These are phyloP conservation scores for Drosophila koepferae DNA, from an alignment of 2,888 invertebrate species.

Conservation along the genomic window DNA sequence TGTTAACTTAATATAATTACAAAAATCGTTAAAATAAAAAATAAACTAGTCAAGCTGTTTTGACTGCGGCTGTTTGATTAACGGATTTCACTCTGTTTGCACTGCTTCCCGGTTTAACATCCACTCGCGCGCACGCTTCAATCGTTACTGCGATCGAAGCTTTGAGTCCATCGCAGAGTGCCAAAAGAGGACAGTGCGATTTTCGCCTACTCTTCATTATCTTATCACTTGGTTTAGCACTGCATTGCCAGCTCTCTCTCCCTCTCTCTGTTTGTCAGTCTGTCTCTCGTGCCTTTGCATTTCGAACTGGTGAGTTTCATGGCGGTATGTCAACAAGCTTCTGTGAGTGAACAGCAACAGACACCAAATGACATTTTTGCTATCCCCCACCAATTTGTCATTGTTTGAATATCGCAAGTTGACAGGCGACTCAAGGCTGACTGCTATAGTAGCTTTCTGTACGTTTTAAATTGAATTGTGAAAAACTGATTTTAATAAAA, in stretches of 20 bases:
- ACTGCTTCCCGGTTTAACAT: conserved; percentile 29
- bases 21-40: conserved; percentile 24
- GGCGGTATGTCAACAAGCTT: conserved; percentile 15
- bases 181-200: conserved; percentile 27
- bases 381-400: background rate
- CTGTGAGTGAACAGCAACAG: conserved; percentile 2
- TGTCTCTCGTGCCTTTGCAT: conserved; percentile 10
- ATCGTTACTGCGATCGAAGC: conserved; percentile 56
- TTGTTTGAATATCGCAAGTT: background rate
- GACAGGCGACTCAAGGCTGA: conserved; percentile 23
- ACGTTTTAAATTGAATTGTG: background rate
- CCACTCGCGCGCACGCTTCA: conserved; percentile 52
- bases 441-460: conserved; percentile 19
- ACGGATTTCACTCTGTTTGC: conserved; percentile 44
- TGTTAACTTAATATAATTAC: conserved; percentile 46
- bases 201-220: conserved; percentile 30
- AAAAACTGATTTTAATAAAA: background rate
- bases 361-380: background rate
- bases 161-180: conserved; percentile 23
- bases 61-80: conserved; percentile 35
- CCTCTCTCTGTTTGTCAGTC: background rate
- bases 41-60: conserved; percentile 27
- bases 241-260: conserved; percentile 6
- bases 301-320: background rate
- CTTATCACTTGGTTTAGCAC: conserved; percentile 51